Conservation (phyloP, 2,113 vertebrate species). For the Podarcis raffonei region DNA sequence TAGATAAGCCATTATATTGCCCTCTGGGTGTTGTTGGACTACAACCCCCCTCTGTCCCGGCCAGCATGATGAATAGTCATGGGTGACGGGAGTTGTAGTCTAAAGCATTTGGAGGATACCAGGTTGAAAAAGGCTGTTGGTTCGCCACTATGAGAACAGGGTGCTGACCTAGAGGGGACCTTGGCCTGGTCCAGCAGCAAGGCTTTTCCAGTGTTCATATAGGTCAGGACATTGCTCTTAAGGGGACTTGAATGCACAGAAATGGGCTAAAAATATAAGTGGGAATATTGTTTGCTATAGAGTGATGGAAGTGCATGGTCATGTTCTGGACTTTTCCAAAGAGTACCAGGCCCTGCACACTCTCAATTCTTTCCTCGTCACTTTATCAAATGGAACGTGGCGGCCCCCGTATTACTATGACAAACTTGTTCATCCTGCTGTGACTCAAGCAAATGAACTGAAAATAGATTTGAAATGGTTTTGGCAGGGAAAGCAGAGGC, state of each 20-base stretch:
- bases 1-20: too few relatives aligned
- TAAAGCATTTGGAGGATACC: neutral
- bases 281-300: neutral
- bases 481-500: neutral
- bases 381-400: neutral
- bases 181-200: neutral
- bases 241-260: neutral
- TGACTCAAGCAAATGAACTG: neutral
- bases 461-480: neutral
- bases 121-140: neutral
- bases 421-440: neutral
- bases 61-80: too few relatives aligned
- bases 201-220: neutral
- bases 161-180: too few relatives aligned
- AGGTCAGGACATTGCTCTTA: neutral
- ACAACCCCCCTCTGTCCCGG: too few relatives aligned
- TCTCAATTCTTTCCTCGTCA: neutral
- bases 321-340: neutral
- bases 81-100: neutral
- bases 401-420: accelerated
- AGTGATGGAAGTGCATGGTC: neutral
- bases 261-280: neutral
- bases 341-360: neutral
- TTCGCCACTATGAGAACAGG: too few relatives aligned
- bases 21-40: too few relatives aligned